Conservation (phyloP, 2,797 vertebrate genomes). For the Lacerta agilis region DNA sequence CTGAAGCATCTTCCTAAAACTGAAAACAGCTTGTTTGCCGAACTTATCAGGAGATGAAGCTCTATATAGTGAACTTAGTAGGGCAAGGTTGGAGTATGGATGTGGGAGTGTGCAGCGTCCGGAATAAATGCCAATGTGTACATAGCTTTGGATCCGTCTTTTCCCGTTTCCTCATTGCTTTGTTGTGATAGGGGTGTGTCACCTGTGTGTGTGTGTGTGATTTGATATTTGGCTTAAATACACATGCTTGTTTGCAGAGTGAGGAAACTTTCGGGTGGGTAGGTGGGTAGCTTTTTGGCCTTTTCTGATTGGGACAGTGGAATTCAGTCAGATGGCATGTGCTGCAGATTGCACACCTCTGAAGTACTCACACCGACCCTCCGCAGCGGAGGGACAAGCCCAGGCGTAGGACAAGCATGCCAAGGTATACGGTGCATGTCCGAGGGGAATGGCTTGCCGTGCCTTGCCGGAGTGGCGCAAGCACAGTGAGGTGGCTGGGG, state of each 20-base stretch:
- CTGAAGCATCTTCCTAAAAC: neutral
- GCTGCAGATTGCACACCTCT: neutral
- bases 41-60: neutral
- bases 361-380: neutral
- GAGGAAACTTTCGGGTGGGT: neutral
- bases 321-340: neutral
- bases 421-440: conserved; percentile 92
- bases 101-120: too few species aligned
- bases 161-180: neutral
- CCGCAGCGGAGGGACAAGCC: neutral
- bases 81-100: too few species aligned
- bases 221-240: conserved; percentile 41
- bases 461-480: conserved; percentile 82
- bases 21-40: neutral
- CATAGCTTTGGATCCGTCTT: neutral
- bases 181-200: conserved; percentile 56
- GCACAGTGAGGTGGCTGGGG: conserved; percentile 87
- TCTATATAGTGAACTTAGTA: neutral
- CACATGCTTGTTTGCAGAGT: conserved; percentile 40
- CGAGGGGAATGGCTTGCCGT: conserved; percentile 95
- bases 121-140: too few species aligned
- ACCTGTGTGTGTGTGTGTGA: conserved; percentile 39
- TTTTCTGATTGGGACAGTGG: conserved; percentile 24
- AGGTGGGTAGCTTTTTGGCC: conserved; percentile 21
- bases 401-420: conserved; percentile 78